Evolutionary conservation across 2,113 vertebrate genomes (phyloP).

Genomic region (Barnardius zonarius): DNA sequence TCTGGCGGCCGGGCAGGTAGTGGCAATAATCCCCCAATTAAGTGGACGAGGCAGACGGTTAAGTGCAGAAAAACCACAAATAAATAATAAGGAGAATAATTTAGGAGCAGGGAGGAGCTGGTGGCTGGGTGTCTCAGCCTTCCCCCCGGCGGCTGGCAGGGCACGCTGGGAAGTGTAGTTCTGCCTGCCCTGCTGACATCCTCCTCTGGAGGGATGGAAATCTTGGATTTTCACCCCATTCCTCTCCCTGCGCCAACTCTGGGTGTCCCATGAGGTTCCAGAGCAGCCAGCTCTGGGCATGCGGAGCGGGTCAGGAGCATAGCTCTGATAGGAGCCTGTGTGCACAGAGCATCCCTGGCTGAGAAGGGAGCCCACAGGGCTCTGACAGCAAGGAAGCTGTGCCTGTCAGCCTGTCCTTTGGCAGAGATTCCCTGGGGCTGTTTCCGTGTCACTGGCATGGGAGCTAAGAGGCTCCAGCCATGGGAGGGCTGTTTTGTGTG

Average conservation of each 20-base stretch:
- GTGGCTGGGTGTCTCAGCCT: slow-evolving; percentile 8
- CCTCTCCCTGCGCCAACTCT: rapidly evolving
- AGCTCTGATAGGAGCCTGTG: not conserved
- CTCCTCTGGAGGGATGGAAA: not conserved
- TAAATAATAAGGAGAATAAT: slow-evolving; percentile 55
- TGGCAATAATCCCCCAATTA: slow-evolving; percentile 52
- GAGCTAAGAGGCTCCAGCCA: not conserved
- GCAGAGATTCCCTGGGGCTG: not conserved
- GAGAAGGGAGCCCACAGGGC: not conserved
- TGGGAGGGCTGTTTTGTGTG: not conserved
- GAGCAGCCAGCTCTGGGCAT: not conserved
- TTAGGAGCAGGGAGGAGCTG: slow-evolving; percentile 54
- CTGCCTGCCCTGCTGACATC: not conserved
- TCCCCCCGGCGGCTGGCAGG: not conserved
- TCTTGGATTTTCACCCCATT: not conserved
- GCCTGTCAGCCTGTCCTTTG: not conserved
- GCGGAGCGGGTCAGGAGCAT: rapidly evolving
- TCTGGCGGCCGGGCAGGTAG: slow-evolving; percentile 22
- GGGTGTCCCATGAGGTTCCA: not conserved
- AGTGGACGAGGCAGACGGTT: slow-evolving; percentile 42
- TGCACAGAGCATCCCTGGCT: not conserved
- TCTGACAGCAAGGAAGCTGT: not conserved
- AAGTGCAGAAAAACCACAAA: slow-evolving; percentile 64
- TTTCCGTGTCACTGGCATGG: not conserved
- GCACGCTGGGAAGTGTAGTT: slow-evolving; percentile 69